Base-by-base conservation (phyloP, 2,113 vertebrate genomes). In the Lagopus leucura region DNA sequence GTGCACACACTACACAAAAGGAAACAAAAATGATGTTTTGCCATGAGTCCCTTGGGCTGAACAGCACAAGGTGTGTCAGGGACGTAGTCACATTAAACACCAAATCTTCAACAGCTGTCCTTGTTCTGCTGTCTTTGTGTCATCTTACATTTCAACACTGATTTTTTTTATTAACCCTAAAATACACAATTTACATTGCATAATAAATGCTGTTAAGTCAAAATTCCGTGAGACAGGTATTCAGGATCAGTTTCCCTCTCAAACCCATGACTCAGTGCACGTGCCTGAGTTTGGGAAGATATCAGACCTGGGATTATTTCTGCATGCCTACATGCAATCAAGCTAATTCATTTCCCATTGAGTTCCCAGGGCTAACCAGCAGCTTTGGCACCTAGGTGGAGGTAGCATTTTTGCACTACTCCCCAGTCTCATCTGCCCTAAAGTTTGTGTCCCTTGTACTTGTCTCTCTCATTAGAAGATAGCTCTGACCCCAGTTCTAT, bases 271-370 rank as follows among this genome's bases (percentile, higher is more conserved):
- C 9, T 55, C 19, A 11, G 24, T 27, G 47, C 30, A 17, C 3
- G 8, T 24, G 25, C 6, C 28, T 8, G 19, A 43, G 20, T 73
- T 27, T 8, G 7, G 15, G 34, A 85, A 55, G 11, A 28, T 1
- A 1, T 34, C 21, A 54, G 45, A 73, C 3, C 5, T 27, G 75
- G n/a, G 0, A 0, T n/a, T 52, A 67, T 58, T 69, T 58, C 65
- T 19, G 8, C 48, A 85, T 38, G 11, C 84, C 17, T 45, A 38
- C 1, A 5, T 28, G 50, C 52, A 54, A 17, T 43, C 0, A 0
- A 90, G 19, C 19, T 17, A 21, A 38, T 7, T 38, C 10, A 60
- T 47, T 47, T 54, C 61, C 25, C 38, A 70, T 22, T 21, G 40
- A 28, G 13, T 9, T 12, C 19, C 28, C 64, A 66, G 19, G 64